Base-by-base conservation (phyloP, 2,888 invertebrate species). In the Scaptomyza flava region DNA sequence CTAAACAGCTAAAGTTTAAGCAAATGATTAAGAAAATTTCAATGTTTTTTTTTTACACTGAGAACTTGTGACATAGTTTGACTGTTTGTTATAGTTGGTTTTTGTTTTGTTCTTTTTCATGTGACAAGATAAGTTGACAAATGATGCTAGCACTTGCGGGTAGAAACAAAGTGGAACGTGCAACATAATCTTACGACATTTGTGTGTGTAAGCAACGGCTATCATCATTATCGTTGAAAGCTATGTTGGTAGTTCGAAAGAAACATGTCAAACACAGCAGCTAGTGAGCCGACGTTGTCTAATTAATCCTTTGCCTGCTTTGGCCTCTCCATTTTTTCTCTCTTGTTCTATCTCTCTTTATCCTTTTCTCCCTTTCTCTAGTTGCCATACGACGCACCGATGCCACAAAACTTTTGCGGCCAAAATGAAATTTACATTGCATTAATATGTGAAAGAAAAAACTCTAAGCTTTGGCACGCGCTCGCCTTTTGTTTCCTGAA, bases 101-200 rank as follows among this genome's bases (percentile, higher is more conserved):
- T 38, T 3, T 38, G 23, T 38, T 2, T 2, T 38, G n/a, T 38
- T 38, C 38, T 14, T 14, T 23, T 34, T 2, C 46, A 12, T 36
- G 50, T 38, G 53, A 47, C 52, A 63, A 20, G 9, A 42, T 48
- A 65, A 41, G 58, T 72, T 87, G 87, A 84, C 82, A 81, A 82
- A 82, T 84, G 82, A 81, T 79, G 72, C 54, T 41, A 11, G 56
- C 34, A 46, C 59, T 59, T 65, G 53, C 66, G 60, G 52, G 30
- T 48, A 60, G 46, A 33, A 17, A 14, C 14, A 6, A 27, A 20
- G 33, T 31, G 31, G 8, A 33, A 14, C 6, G 14, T 12, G n/a
- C 17, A 31, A 43, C 27, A 58, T 47, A 52, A 48, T 58, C 45
- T 7, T 52, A 33, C 56, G 64, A 52, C 66, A 66, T 66, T 68